These are phyloP conservation scores for Caenorhabditis becei DNA, from an alignment of 2,888 invertebrate species.

Conservation along the genomic window DNA sequence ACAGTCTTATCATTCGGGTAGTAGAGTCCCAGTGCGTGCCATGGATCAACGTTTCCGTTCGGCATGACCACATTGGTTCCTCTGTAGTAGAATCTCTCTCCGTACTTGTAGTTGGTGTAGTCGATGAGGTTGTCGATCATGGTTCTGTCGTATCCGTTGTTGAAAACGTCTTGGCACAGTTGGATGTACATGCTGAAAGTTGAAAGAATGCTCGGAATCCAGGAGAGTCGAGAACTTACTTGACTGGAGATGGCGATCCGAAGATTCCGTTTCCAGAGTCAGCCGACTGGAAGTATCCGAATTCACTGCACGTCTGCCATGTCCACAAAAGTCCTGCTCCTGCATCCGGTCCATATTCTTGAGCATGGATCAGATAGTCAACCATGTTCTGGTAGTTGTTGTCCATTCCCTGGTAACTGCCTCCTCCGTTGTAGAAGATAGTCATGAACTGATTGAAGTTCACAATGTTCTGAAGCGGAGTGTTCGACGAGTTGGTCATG, in stretches of 20 bases:
- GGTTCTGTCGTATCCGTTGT: conserved; percentile 18
- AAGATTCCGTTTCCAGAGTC: conserved; percentile 82
- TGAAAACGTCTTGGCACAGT: conserved; percentile 74
- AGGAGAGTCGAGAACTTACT: conserved; percentile 58
- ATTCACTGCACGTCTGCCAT: conserved; percentile 96
- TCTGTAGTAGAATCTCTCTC: conserved; percentile 60
- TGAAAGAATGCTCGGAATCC: neutral
- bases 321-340: conserved; percentile 88
- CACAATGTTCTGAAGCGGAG: conserved; percentile 58
- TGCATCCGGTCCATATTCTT: conserved; percentile 38
- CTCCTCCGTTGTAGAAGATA: conserved; percentile 56
- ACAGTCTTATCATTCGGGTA: conserved; percentile 20
- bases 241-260: conserved; percentile 73
- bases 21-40: conserved; percentile 67
- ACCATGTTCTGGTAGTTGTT: conserved; percentile 63
- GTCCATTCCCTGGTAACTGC: conserved; percentile 45
- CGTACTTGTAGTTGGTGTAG: conserved; percentile 64
- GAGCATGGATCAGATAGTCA: conserved; percentile 47
- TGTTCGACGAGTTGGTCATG: conserved; percentile 83
- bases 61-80: conserved; percentile 70
- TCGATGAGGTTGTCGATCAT: conserved; percentile 39
- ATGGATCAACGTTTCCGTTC: conserved; percentile 69
- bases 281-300: conserved; percentile 95
- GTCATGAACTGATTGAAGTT: conserved; percentile 83
- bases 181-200: conserved; percentile 70